Evolutionary conservation across 1,140 invertebrate species (phyloP), one percentile per base, ranked within the genome.

Genomic region (Probaryconus sp.): DNA sequence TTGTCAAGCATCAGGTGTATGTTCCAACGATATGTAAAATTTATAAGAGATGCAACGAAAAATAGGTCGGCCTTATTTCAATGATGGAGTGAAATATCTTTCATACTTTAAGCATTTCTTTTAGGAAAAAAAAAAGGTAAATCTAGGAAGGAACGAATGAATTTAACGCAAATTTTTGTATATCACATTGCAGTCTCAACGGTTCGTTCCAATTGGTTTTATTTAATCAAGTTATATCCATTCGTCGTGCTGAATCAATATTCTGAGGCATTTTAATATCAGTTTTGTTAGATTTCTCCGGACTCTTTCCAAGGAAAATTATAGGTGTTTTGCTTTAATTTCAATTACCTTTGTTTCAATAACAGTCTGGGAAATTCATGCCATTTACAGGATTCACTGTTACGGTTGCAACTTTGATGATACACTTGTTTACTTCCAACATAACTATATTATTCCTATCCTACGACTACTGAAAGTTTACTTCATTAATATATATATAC

Each of bases 211-310:
- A 47, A 47, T 60, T 45, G 10, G 33, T 38, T 48, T 60, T 47
- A 47, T 47, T 60, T 60, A 37, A 60, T 60, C 55, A 60, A 60
- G 42, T 60, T 37, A 60, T 60, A 43, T 14, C 17, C 21, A 31
- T 47, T 16, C 21, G 26, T 16, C 31, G 18, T 24, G 7, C 2
- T 20, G 40, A 58, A 58, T 42, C 53, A 11, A 58, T 35, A 43
- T 45, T 4, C 0, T 11, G 28, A 16, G 14, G 26, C 14, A 24
- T 43, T 58, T 47, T 45, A 28, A 40, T 53, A 40, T 24, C 11
- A 38, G 13, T 37, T 51, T 50, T n/a, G 47, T 14, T 17, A 1
- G 16, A 30, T 31, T 18, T 30, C 24, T 24, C 13, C 1, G 2
- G 1, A 7, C 1, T 20, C 2, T 6, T 24, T 24, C 21, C 3